phyloP scores from a whole-genome alignment of 2,113 vertebrate species.

The Cromileptes altivelis region DNA sequence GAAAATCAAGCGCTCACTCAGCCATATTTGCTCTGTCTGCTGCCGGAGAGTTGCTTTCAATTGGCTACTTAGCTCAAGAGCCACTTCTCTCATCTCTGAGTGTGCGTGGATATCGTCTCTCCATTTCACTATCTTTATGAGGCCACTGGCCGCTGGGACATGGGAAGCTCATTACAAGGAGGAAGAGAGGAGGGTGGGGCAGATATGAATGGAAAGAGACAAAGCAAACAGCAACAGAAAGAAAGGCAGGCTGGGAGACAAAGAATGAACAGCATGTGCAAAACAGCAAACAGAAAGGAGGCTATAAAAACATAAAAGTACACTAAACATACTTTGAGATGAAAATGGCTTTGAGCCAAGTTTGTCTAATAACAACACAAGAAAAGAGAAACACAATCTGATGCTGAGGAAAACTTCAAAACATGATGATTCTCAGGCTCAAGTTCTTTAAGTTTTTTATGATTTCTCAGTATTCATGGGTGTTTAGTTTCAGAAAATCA shows the following conservation, averaged over 20 bases:
- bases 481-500: no score
- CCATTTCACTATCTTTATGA: not conserved
- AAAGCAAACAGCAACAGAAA: not conserved
- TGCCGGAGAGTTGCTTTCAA: conserved; percentile 20
- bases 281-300: not conserved
- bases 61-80: conserved; percentile 37
- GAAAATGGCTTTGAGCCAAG: not conserved
- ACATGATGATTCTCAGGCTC: no score
- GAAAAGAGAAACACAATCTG: no score
- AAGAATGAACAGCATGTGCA: no score
- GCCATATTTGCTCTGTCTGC: conserved; percentile 8
- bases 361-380: not conserved
- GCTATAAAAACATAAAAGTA: not conserved
- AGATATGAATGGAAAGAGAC: not conserved
- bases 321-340: not conserved
- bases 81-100: conserved; percentile 33
- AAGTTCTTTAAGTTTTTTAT: no score
- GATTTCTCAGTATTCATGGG: no score
- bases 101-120: conserved; percentile 8
- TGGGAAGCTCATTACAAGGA: not conserved
- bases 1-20: conserved; percentile 13
- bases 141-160: not conserved
- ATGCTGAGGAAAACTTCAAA: no score
- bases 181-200: not conserved
- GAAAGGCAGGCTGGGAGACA: not conserved